Evolutionary conservation across 2,797 vertebrate genomes (phyloP), one percentile per base, ranked within the genome.

Genomic region (Masticophis lateralis): DNA sequence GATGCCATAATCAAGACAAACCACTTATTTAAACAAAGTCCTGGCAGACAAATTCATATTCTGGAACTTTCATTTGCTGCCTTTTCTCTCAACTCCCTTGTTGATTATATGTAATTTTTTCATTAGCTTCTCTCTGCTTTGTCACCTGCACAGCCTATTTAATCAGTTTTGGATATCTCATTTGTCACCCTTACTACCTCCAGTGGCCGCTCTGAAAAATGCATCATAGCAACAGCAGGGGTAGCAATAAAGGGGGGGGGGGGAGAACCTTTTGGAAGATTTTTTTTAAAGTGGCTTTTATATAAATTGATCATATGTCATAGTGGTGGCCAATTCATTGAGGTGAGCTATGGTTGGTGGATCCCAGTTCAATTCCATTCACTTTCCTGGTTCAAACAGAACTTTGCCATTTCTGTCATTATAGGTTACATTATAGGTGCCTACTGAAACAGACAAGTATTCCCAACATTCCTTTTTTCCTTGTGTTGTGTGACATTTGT

Each of bases 1-100:
- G 93, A 89, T 22, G 12, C 83, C 0, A 1, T 95, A 96, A 97
- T 96, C 93, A 95, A 96, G 95, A 96, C 93, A 96, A 94, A 95
- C 90, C 53, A 91, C 53, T 94, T 95, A 94, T 95, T 96, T 95
- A 95, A 96, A 94, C 79, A 95, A 94, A 92, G 88, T 25, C 88
- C 86, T 87, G n/a, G 28, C 57, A 57, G 91, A 94, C 88, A 92
- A 92, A 92, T 61, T 87, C 56, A 59, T 95, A 94, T 90, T 93
- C 94, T 83, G 86, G 87, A 95, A 91, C 0, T 83, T 92, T 86
- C 91, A 66, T 63, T 69, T 86, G 28, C 61, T 2, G 25, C 57
- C 43, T 12, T 92, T 92, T 96, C 20, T 87, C 47, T 87, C 90
- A n/a, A 32, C 90, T 87, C 25, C 56, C 87, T 66, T 37, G 3